Percentiles rank a stretch among this genome's conserved stretches.
These are phyloP conservation scores for Xylota sylvarum DNA, from an alignment of 2,888 invertebrate species.

Conservation along the genomic window DNA sequence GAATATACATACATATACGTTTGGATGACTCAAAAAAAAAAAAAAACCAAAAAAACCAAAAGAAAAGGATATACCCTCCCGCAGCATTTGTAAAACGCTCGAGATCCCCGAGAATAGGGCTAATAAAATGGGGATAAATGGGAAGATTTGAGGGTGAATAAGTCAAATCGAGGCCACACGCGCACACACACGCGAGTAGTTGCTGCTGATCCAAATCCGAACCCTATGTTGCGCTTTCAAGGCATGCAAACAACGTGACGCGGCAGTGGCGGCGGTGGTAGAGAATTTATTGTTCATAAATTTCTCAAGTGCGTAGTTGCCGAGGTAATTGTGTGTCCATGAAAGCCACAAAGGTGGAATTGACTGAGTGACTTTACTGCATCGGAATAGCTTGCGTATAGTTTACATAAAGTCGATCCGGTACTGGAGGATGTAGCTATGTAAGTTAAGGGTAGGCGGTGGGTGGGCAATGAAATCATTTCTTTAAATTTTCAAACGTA, in stretches of 20 bases:
- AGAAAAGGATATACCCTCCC: slow-evolving; percentile 43
- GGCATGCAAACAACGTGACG: slow-evolving; percentile 36
- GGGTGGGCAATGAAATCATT: slow-evolving; percentile 42
- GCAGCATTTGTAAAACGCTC: slow-evolving; percentile 48
- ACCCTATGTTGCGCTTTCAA: slow-evolving; percentile 23
- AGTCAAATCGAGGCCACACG: slow-evolving; percentile 51
- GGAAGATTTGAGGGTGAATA: slow-evolving; percentile 56
- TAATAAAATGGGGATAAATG: slow-evolving; percentile 67
- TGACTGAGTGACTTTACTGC: slow-evolving; percentile 42
- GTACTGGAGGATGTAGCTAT: too few species aligned
- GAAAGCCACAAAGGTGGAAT: slow-evolving; percentile 64
- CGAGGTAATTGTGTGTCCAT: slow-evolving; percentile 63
- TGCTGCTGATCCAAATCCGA: slow-evolving; percentile 8
- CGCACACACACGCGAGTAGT: slow-evolving; percentile 15
- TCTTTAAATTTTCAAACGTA: slow-evolving; percentile 33
- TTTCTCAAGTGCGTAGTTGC: slow-evolving; percentile 65
- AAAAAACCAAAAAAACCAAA: slow-evolving; percentile 6
- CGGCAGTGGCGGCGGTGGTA: not conserved
- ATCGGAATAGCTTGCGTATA: slow-evolving; percentile 3
- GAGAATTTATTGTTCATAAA: slow-evolving; percentile 70
- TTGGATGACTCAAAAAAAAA: slow-evolving; percentile 29
- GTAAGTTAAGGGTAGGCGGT: not conserved
- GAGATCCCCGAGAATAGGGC: slow-evolving; percentile 48
- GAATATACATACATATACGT: slow-evolving; percentile 26
- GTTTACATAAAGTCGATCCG: not conserved